Evolutionary conservation across 2,888 invertebrate genomes (phyloP), one percentile per base, ranked within the genome.

Genomic region (Sceliomorpha sp.): DNA sequence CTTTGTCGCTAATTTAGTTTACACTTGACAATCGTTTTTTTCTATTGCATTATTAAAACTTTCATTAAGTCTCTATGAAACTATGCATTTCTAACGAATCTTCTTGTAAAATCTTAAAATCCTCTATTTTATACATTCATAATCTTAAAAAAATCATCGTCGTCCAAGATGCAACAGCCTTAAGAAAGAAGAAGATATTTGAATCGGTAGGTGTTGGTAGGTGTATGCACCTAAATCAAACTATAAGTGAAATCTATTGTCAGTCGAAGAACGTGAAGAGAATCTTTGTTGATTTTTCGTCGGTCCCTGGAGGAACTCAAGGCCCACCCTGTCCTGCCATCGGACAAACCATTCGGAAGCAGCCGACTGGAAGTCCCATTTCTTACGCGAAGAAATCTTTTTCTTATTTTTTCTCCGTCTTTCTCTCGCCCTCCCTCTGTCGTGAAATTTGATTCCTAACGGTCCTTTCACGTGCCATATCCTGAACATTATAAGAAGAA

Each of bases 301-400:
- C 62, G 64, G 72, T 74, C 69, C 60, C 44, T 8, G 56, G 62
- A 70, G 75, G 75, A 70, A 71, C 70, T 73, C 71, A 40, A 71
- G 78, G 75, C 77, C 76, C 73, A 66, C 76, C 75, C 74, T 64
- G 70, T 73, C 72, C 78, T 77, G 74, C 9, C 48, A 20, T 36
- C 17, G 29, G 36, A 76, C 75, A 71, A 76, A 70, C 80, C 77
- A 85, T 86, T 86, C 79, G 80, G 71, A 70, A 60, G 76, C 84
- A 79, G 71, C 79, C 77, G 70, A 80, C 79, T 84, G 83, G 82
- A 86, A 86, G 84, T 84, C 84, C 81, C 81, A 77, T 80, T 81
- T 60, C 78, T 77, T 67, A 12, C 40, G 17, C 51, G 10, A 34
- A 13, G 9, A 47, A 26, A 26, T 13, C 17, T 51, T 45, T 45